These are phyloP conservation scores for Galeruca laticollis DNA, from an alignment of 2,888 invertebrate species.

Conservation along the genomic window DNA sequence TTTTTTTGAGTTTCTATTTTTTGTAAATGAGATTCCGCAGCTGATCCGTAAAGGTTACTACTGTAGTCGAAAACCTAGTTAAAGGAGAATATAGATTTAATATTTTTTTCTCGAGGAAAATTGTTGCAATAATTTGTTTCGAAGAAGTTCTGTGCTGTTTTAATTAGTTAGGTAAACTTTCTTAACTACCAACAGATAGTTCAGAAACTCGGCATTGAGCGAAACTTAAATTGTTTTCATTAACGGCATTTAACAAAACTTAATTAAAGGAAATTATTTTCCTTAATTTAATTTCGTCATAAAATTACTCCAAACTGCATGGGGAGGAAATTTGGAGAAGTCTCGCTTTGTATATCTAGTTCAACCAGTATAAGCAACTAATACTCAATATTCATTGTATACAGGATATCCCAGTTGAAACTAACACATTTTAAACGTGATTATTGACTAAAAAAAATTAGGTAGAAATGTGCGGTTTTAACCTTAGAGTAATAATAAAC, in stretches of 20 bases:
- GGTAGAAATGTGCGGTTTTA: too few relatives aligned
- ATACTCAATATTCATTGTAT: too few relatives aligned
- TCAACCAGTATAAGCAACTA: neutral
- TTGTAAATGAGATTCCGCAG: too few relatives aligned
- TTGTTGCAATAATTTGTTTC: conserved; percentile 47
- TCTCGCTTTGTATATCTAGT: conserved; percentile 20
- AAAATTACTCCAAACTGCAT: conserved; percentile 22
- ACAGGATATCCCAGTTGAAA: too few relatives aligned
- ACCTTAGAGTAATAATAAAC: too few relatives aligned
- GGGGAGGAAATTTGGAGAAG: conserved; percentile 30
- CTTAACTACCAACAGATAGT: conserved; percentile 47
- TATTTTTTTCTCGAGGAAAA: conserved; percentile 45
- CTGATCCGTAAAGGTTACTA: too few relatives aligned
- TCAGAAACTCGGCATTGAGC: conserved; percentile 39
- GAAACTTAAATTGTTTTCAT: conserved; percentile 49
- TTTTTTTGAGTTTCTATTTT: too few relatives aligned
- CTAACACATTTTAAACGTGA: too few relatives aligned
- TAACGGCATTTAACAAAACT: conserved; percentile 43
- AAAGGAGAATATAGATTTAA: conserved; percentile 35
- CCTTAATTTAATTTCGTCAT: conserved; percentile 41
- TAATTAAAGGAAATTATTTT: conserved; percentile 44
- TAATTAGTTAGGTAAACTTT: conserved; percentile 45
- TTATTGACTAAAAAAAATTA: too few relatives aligned
- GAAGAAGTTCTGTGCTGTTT: conserved; percentile 40
- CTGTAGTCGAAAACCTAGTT: too few relatives aligned